phyloP scores from a whole-genome alignment of 1,140 invertebrate species.

The Protaetia brevitarsis region DNA sequence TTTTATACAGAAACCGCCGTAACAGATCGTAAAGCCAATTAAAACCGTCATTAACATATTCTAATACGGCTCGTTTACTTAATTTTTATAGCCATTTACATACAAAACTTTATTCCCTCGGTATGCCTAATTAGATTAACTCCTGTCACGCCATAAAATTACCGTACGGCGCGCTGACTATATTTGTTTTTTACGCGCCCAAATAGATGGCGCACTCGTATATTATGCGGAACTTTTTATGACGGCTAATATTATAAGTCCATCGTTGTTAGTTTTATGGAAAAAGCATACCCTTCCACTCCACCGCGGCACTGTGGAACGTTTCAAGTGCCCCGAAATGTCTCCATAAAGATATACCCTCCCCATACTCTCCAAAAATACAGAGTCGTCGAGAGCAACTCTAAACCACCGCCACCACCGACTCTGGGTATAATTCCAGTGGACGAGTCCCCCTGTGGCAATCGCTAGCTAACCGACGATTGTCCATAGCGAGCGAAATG shows the following conservation, averaged over 20 bases:
- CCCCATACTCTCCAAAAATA: conserved; percentile 11
- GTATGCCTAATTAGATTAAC: conserved; percentile 18
- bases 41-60: conserved; percentile 18
- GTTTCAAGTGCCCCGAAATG: neutral
- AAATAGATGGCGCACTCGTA: conserved; percentile 3
- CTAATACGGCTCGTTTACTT: conserved; percentile 17
- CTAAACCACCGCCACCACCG: conserved; percentile 34
- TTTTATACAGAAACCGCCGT: neutral
- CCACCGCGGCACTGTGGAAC: neutral
- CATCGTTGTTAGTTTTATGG: conserved; percentile 28
- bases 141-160: conserved; percentile 17
- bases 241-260: conserved; percentile 7
- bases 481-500: conserved; percentile 39
- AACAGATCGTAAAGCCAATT: conserved; percentile 14
- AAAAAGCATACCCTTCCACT: conserved; percentile 7
- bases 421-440: conserved; percentile 40
- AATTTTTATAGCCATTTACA: conserved; percentile 18
- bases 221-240: conserved; percentile 4
- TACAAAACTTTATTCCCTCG: conserved; percentile 14
- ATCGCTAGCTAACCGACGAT: conserved; percentile 40
- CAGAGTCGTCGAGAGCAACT: conserved; percentile 24
- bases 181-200: conserved; percentile 7
- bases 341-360: conserved; percentile 20
- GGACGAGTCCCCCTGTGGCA: conserved; percentile 37
- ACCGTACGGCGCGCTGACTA: neutral